phyloP scores from a whole-genome alignment of 2,797 vertebrate species.

The Lepilemur ruficaudatus region DNA sequence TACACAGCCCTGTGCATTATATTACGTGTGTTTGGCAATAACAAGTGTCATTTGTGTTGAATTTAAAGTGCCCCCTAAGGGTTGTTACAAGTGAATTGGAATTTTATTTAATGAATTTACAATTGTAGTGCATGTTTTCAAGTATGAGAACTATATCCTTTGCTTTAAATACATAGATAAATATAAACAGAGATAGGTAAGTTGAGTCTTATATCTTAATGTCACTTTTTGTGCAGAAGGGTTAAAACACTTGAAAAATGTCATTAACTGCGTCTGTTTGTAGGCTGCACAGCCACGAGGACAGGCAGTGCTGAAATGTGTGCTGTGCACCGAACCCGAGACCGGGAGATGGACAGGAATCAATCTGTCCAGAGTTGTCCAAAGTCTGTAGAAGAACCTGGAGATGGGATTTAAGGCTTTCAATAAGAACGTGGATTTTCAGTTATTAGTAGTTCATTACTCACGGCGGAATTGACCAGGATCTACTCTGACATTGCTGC shows the following conservation, averaged over 20 bases:
- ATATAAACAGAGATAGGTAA: not conserved
- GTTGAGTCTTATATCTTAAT: not conserved
- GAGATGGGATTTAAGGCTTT: not conserved
- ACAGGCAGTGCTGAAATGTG: not conserved
- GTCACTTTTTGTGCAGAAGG: not conserved
- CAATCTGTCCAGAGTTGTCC: not conserved
- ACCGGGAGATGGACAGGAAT: not conserved
- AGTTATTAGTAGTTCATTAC: not conserved
- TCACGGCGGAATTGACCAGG: accelerated
- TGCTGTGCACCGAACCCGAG: not conserved
- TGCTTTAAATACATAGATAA: not conserved
- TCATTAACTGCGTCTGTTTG: not conserved
- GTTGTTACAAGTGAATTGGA: constrained; percentile 36
- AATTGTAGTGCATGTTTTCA: not conserved
- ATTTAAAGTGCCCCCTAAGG: not conserved
- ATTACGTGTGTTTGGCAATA: not conserved
- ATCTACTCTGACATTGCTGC: not conserved
- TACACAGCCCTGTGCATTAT: not conserved
- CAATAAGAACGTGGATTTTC: not conserved
- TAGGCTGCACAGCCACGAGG: not conserved
- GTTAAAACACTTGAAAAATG: not conserved
- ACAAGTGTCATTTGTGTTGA: not conserved
- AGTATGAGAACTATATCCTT: not conserved
- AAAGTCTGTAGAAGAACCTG: not conserved
- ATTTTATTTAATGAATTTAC: constrained; percentile 45